phyloP scores from a whole-genome alignment of 2,113 vertebrate species.

The Eira barbara region DNA sequence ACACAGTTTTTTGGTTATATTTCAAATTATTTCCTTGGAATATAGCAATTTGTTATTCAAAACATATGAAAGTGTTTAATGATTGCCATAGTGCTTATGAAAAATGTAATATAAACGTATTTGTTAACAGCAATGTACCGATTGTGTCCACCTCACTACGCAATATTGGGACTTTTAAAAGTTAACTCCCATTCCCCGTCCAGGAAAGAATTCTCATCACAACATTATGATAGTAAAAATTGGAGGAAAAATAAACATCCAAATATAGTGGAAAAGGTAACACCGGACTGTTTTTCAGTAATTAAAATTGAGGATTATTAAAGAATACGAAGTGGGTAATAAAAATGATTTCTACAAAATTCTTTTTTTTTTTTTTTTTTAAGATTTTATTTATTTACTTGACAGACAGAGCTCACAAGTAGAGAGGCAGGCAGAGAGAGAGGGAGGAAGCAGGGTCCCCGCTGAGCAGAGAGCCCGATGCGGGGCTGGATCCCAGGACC shows the following conservation, averaged over 20 bases:
- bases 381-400: no score
- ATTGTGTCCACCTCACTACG: neutral
- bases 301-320: neutral
- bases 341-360: neutral
- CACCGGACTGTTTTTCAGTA: neutral
- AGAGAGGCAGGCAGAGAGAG: no score
- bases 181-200: neutral
- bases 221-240: neutral
- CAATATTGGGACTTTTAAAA: neutral
- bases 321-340: neutral
- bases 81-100: neutral
- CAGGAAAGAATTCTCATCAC: neutral
- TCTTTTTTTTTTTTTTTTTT: neutral
- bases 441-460: no score
- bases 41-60: neutral
- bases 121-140: neutral
- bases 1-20: neutral
- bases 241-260: neutral
- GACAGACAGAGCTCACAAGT: no score
- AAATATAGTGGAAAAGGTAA: neutral
- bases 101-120: neutral
- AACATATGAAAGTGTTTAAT: neutral
- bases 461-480: no score
- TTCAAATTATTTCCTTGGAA: conserved; percentile 8
- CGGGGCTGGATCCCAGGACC: no score